Conservation (phyloP, 2,888 invertebrate genomes). For the Agrochola lota region DNA sequence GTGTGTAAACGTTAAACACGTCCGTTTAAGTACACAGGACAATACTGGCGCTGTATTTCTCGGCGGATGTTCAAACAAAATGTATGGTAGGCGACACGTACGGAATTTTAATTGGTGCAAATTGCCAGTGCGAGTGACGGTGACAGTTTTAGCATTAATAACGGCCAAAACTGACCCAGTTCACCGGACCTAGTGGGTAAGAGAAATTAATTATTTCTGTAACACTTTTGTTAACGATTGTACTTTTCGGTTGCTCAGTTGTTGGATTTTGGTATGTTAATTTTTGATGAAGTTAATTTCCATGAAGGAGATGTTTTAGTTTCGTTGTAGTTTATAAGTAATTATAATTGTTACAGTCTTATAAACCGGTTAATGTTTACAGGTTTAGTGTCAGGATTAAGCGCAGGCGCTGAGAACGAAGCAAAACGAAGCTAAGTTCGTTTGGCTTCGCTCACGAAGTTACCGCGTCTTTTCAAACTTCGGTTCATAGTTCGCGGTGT, state of each 20-base stretch:
- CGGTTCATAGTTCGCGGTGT: too few relatives aligned
- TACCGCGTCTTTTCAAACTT: too few relatives aligned
- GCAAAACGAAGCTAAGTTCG: too few relatives aligned
- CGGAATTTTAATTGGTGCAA: slow-evolving; percentile 82
- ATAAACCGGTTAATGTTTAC: neutral
- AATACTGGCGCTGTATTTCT: slow-evolving; percentile 73
- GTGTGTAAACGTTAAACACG: slow-evolving; percentile 76
- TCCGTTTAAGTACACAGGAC: slow-evolving; percentile 76
- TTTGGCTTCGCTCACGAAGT: too few relatives aligned
- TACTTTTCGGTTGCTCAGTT: slow-evolving; percentile 45
- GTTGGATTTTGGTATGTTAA: slow-evolving; percentile 26
- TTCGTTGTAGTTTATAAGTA: neutral
- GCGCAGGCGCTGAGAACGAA: too few relatives aligned
- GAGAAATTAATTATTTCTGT: slow-evolving; percentile 61
- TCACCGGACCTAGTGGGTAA: slow-evolving; percentile 40
- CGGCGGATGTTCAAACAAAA: slow-evolving; percentile 79
- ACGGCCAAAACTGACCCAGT: slow-evolving; percentile 65
- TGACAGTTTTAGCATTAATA: slow-evolving; percentile 72
- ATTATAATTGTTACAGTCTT: neutral
- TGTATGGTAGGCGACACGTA: slow-evolving; percentile 76
- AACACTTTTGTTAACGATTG: slow-evolving; percentile 58
- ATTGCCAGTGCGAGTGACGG: slow-evolving; percentile 72
- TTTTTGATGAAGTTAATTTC: slow-evolving; percentile 32
- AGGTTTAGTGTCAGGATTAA: too few relatives aligned
- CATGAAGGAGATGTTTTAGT: neutral